Evolutionary conservation across 2,113 vertebrate genomes (phyloP).

Genomic region (Cisticola juncidis): DNA sequence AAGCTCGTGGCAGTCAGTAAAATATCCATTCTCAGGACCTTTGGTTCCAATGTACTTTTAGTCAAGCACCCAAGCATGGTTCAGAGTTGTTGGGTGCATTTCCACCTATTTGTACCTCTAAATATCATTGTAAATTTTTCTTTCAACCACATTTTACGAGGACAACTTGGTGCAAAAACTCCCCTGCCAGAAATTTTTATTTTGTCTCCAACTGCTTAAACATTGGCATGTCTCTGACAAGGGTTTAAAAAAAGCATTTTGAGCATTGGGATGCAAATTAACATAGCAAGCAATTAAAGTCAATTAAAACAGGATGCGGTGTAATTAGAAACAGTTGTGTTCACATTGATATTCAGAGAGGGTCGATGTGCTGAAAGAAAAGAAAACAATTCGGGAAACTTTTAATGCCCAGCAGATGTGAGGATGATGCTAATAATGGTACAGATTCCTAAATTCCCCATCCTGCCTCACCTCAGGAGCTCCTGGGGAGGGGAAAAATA

Average conservation of each 20-base stretch:
- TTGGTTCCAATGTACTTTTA: neutral
- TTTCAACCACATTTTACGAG: neutral
- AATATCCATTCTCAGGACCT: neutral
- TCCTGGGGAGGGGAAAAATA: neutral
- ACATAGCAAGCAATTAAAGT: conserved; percentile 74
- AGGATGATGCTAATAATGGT: conserved; percentile 10
- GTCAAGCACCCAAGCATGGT: neutral
- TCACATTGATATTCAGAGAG: conserved; percentile 72
- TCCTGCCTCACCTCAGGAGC: neutral
- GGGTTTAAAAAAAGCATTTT: conserved; percentile 66
- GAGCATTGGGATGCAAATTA: conserved; percentile 77
- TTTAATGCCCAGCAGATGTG: conserved; percentile 40
- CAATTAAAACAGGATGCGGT: conserved; percentile 77
- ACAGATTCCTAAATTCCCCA: neutral
- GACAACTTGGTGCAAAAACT: neutral
- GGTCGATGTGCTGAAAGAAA: conserved; percentile 61
- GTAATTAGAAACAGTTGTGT: conserved; percentile 77
- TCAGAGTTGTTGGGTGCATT: neutral
- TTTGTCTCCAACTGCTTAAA: conserved; percentile 54
- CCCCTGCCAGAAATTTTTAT: neutral
- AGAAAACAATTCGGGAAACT: conserved; percentile 65
- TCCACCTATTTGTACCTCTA: neutral
- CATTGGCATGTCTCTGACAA: conserved; percentile 49
- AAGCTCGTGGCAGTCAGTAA: neutral
- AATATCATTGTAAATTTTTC: neutral